These are phyloP conservation scores for Rotaria magnacalcarata DNA, from an alignment of 2,888 invertebrate species.

Conservation along the genomic window DNA sequence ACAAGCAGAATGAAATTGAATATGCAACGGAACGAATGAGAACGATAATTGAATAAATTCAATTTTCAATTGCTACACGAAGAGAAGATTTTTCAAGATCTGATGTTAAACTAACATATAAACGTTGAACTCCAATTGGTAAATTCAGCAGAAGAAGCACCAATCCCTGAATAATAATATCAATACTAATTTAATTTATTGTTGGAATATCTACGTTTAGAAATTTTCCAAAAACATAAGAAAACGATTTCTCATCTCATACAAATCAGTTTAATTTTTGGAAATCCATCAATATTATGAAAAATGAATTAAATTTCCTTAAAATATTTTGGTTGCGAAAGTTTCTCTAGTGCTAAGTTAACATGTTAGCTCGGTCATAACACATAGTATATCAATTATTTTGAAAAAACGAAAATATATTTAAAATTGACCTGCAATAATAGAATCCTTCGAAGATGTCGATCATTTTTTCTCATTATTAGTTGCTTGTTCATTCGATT, in stretches of 20 bases:
- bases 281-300: too few species aligned
- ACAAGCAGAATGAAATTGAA: background rate
- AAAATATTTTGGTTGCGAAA: too few species aligned
- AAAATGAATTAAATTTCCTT: too few species aligned
- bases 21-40: background rate
- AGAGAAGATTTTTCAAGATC: background rate
- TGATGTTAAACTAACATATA: background rate
- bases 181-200: too few species aligned
- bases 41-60: background rate
- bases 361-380: background rate
- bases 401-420: too few species aligned
- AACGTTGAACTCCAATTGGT: background rate
- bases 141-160: background rate
- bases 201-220: too few species aligned
- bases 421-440: background rate
- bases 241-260: too few species aligned
- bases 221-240: too few species aligned
- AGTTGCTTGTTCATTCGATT: background rate
- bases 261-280: too few species aligned
- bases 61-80: background rate
- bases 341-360: background rate
- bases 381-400: too few species aligned
- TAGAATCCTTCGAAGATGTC: background rate
- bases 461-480: background rate
- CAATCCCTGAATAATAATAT: background rate